phyloP scores from a whole-genome alignment of 1,140 invertebrate species.

The Drosophila repletoides region DNA sequence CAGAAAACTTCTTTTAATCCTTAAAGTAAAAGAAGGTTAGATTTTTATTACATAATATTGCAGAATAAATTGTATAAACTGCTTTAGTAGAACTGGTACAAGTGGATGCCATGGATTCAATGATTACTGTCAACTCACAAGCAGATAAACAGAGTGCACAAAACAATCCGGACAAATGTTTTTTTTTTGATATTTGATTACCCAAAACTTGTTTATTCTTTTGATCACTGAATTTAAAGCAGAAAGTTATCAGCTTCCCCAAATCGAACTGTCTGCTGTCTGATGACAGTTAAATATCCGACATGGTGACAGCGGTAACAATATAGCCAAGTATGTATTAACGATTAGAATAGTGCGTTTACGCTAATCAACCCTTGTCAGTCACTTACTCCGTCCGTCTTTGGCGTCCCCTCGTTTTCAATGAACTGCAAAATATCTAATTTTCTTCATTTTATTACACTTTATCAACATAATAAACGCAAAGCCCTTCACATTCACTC shows the following conservation, averaged over 20 bases:
- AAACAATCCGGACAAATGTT: constrained; percentile 44
- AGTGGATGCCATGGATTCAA: too few species aligned
- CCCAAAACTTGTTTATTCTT: constrained; percentile 56
- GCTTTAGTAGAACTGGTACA: too few species aligned
- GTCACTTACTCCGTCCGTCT: constrained; percentile 40
- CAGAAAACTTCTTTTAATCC: too few species aligned
- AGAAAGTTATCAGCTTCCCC: constrained; percentile 12
- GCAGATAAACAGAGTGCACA: background rate
- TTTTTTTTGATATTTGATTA: constrained; percentile 65
- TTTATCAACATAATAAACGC: constrained; percentile 16
- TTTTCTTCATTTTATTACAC: constrained; percentile 30
- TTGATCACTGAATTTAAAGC: constrained; percentile 32
- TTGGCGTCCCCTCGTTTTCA: constrained; percentile 26
- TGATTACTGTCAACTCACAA: constrained; percentile 9
- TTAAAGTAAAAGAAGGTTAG: too few species aligned
- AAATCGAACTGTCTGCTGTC: constrained; percentile 12
- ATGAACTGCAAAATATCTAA: constrained; percentile 59
- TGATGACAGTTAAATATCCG: constrained; percentile 18
- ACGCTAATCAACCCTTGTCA: constrained; percentile 60
- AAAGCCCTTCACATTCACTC: constrained; percentile 1
- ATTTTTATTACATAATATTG: too few species aligned
- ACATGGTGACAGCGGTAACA: constrained; percentile 26
- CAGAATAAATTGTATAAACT: too few species aligned
- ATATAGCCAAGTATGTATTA: background rate
- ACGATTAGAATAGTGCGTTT: background rate